Evolutionary conservation across 2,113 vertebrate genomes (phyloP), one percentile per base, ranked within the genome.

Genomic region (Orientallactaga bullata): DNA sequence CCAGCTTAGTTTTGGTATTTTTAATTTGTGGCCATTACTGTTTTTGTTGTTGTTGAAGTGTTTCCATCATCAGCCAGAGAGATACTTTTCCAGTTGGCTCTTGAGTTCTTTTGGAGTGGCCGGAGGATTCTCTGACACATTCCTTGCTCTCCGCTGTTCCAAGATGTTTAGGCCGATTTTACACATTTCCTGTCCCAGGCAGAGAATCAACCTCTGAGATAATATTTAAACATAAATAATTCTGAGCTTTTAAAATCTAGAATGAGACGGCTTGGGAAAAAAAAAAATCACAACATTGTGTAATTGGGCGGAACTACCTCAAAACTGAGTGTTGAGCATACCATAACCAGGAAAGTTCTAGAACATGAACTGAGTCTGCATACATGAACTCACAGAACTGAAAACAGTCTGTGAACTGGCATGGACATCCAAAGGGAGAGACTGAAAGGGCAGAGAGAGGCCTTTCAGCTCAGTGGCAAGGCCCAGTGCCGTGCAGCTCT

Each of bases 41-140:
- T 66, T 93, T 96, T 83, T 92, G 79, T 92, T 94, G 20, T 63
- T 77, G 39, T 78, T 87, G 51, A 58, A 84, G 66, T 51, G 18
- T 94, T 95, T 93, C 85, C 58, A 91, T 89, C 35, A 85, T 95
- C 89, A 95, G 71, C 35, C n/a, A 42, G 37, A 77, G 42, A 69
- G 35, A 94, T 23, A 63, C 30, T 37, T 51, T 88, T 87, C 35
- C 26, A 66, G 11, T 80, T 92, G 89, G 61, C 81, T 91, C 66
- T 88, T 60, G 39, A 86, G 73, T 73, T 69, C 61, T 51, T 94
- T 89, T 84, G 93, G 91, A 58, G 16, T 51, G 51, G 28, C 39
- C 17, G 51, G 78, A 39, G 58, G 32, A 83, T 89, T 93, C 78
- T 83, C 95, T 84, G 32, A 89, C 21, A 42, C 23, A 91, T 92